Evolutionary conservation across 2,797 vertebrate species (phyloP), one percentile per base, ranked within the genome.

Genomic region (Takifugu rubripes): DNA sequence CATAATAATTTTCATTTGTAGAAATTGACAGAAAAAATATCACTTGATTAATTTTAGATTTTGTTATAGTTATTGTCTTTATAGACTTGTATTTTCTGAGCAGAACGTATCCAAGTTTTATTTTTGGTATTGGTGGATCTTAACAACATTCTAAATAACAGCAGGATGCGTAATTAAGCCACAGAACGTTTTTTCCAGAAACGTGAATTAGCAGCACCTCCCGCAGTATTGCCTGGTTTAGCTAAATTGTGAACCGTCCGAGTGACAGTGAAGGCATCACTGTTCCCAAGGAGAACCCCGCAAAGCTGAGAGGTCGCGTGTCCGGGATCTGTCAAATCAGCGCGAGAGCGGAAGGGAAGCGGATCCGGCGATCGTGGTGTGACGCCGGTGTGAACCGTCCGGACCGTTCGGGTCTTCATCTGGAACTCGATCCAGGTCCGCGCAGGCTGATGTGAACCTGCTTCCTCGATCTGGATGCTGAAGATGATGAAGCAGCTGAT

Each of bases 241-340:
- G 29, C 6, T 8, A 6, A 31, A 31, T 11, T 12, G 5, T 11
- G 16, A n/a, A 45, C 78, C 70, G 17, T 74, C 17, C 78, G 68
- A 75, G 68, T 49, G 0, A 33, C 0, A 61, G 0, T 77, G 64
- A 86, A 88, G 14, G 81, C 69, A 68, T 12, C 86, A 58, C 73
- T 40, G 83, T 80, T 86, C 72, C 79, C 75, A 85, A 86, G 83
- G 86, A 88, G 78, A 90, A 82, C 57, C 61, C 66, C 73, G 79
- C 77, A 81, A 50, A 82, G 42, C 53, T 54, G 53, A 40, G 68
- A 67, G 74, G 70, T 78, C 65, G 70, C 8, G 66, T 24, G 54
- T 64, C 60, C 64, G 44, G 62, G 65, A 81, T 72, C 61, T 52
- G 8, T 2, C 17, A 11, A 24, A 48, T 5, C 21, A 48, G 17